phyloP scores from a whole-genome alignment of 1,140 invertebrate species.

The Homarus americanus region DNA sequence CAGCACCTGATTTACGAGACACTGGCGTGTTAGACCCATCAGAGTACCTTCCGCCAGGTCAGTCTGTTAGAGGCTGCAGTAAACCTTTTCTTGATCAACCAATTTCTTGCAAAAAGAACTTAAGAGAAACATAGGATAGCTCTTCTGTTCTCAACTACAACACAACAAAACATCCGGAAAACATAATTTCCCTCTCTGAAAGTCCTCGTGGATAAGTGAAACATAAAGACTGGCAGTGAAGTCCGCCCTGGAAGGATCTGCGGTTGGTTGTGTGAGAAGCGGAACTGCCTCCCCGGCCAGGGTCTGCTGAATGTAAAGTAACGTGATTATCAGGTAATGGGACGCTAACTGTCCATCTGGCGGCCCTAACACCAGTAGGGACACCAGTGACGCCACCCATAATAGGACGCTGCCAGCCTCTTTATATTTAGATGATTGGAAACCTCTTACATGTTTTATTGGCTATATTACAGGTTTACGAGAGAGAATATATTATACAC shows the following conservation, averaged over 20 bases:
- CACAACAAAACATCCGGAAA: not conserved
- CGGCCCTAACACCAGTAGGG: no score
- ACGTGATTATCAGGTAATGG: conserved; percentile 17
- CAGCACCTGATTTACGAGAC: no score
- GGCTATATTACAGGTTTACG: no score
- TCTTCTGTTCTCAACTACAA: not conserved
- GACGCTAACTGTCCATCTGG: conserved; percentile 16
- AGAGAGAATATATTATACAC: no score
- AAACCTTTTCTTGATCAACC: not conserved
- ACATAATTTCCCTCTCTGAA: not conserved
- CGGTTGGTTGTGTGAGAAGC: conserved; percentile 3
- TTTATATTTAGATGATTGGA: no score
- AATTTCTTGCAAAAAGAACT: not conserved
- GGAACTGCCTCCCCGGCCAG: not conserved
- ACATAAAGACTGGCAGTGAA: not conserved
- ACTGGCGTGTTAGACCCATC: no score
- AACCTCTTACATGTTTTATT: no score
- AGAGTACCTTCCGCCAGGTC: not conserved
- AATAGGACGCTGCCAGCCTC: no score
- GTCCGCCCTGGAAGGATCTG: not conserved
- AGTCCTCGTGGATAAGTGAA: not conserved
- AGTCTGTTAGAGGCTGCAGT: not conserved
- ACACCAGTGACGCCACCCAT: no score
- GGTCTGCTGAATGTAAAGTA: not conserved
- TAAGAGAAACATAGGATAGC: not conserved